phyloP scores from a whole-genome alignment of 2,113 vertebrate genomes.

The Microcebus griseorufus region DNA sequence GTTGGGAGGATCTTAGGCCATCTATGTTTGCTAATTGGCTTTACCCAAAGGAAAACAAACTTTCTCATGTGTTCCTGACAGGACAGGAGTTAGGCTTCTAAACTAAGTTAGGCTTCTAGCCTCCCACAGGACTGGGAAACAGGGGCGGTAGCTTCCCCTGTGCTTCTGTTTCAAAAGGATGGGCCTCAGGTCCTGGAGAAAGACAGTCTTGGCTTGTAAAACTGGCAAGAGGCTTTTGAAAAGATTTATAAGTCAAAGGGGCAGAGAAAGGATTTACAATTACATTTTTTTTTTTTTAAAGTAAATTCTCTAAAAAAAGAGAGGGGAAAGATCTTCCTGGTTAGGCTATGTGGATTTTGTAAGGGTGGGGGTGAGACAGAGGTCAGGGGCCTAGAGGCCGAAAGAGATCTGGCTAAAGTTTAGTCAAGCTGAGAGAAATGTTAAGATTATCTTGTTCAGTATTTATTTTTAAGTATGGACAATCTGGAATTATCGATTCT shows the following conservation, averaged over 20 bases:
- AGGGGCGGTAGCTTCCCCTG: accelerated
- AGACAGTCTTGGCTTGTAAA: neutral
- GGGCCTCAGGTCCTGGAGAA: neutral
- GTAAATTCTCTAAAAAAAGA: neutral
- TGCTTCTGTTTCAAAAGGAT: neutral
- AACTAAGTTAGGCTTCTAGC: neutral
- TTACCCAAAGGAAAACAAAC: neutral
- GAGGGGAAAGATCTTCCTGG: neutral
- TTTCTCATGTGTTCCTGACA: neutral
- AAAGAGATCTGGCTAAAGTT: neutral
- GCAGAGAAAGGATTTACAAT: neutral
- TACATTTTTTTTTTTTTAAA: neutral
- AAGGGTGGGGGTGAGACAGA: neutral
- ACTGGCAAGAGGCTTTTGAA: neutral
- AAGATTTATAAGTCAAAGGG: neutral
- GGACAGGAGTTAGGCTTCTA: neutral
- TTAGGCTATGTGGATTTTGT: neutral
- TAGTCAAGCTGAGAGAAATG: neutral
- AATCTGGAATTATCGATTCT: neutral
- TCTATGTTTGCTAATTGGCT: neutral
- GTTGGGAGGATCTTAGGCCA: neutral
- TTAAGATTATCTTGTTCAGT: neutral
- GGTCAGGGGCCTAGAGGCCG: neutral
- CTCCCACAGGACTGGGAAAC: accelerated
- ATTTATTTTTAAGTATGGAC: neutral